Evolutionary conservation across 2,888 invertebrate genomes (phyloP).

Genomic region (Pedicia rivosa): DNA sequence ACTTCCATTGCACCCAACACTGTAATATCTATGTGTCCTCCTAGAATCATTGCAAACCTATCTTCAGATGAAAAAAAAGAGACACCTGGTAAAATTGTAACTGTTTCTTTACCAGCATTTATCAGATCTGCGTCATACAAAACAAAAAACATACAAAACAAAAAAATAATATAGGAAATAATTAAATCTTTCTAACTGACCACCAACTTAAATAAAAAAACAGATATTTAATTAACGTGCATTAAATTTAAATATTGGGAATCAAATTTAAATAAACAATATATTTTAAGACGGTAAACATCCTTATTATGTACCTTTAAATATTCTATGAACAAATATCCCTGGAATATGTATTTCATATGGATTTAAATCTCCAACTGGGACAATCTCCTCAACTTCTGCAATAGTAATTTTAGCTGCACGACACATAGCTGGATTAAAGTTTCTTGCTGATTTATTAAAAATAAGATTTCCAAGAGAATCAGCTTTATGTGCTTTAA

Average conservation of each 20-base stretch:
- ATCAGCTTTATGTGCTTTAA: constrained; percentile 98
- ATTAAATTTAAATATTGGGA: too few relatives aligned
- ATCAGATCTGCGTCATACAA: constrained; percentile 94
- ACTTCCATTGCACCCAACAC: constrained; percentile 98
- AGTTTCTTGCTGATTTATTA: constrained; percentile 87
- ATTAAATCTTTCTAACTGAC: too few relatives aligned
- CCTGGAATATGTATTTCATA: constrained; percentile 84
- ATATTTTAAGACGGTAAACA: too few relatives aligned
- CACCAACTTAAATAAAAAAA: too few relatives aligned
- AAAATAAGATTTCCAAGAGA: constrained; percentile 70
- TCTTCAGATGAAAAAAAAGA: constrained; percentile 93
- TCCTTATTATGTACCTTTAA: constrained; percentile 55
- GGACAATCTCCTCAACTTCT: constrained; percentile 95
- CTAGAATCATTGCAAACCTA: constrained; percentile 97
- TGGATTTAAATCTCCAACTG: constrained; percentile 58
- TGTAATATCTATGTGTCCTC: constrained; percentile 91
- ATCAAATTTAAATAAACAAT: too few relatives aligned
- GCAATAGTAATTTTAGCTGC: constrained; percentile 80
- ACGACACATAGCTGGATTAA: constrained; percentile 90
- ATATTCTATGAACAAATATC: constrained; percentile 79
- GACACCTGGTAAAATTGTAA: constrained; percentile 74
- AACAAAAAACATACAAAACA: too few relatives aligned
- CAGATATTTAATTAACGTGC: too few relatives aligned
- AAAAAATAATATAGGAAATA: too few relatives aligned
- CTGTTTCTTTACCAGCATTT: constrained; percentile 98